A percentile compares a stretch with the other conserved stretches of the same genome.
Evolutionary conservation across 1,140 invertebrate genomes (phyloP).

Genomic region (Drosophila auraria): DNA sequence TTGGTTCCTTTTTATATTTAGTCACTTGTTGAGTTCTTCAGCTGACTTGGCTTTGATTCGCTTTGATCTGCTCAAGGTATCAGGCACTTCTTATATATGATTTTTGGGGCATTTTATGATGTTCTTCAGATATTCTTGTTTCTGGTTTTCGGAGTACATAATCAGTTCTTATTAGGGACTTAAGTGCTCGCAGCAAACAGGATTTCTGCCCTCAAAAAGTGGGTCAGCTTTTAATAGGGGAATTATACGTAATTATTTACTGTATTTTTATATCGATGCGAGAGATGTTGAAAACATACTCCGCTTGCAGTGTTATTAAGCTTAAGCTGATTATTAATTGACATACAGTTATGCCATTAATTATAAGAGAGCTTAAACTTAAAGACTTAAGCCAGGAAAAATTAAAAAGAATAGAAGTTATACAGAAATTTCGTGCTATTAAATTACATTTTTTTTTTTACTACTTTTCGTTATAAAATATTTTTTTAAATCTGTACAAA

Average conservation of each 20-base stretch:
- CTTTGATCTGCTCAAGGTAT: slow-evolving; percentile 16
- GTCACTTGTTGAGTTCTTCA: slow-evolving; percentile 1
- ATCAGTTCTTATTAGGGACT: slow-evolving; percentile 6
- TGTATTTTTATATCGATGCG: background rate
- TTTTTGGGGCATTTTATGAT: slow-evolving; percentile 16
- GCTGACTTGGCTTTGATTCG: slow-evolving; percentile 6
- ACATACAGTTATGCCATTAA: too few relatives aligned
- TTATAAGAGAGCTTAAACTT: too few relatives aligned
- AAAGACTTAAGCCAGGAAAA: too few relatives aligned
- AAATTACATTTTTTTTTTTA: too few relatives aligned
- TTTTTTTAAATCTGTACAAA: too few relatives aligned
- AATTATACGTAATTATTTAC: background rate
- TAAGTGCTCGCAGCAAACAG: slow-evolving; percentile 1
- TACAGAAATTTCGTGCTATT: too few relatives aligned
- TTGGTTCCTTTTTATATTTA: background rate
- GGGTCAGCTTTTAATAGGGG: slow-evolving; percentile 45
- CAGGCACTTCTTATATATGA: slow-evolving; percentile 38
- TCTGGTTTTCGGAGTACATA: background rate
- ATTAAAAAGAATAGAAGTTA: too few relatives aligned
- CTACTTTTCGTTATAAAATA: too few relatives aligned
- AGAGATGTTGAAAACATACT: too few relatives aligned
- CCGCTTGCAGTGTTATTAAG: background rate
- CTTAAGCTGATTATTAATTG: background rate
- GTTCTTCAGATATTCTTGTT: background rate
- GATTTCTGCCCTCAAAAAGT: slow-evolving; percentile 16